Conservation (phyloP, 2,113 vertebrate genomes). For the Alosa alosa region DNA sequence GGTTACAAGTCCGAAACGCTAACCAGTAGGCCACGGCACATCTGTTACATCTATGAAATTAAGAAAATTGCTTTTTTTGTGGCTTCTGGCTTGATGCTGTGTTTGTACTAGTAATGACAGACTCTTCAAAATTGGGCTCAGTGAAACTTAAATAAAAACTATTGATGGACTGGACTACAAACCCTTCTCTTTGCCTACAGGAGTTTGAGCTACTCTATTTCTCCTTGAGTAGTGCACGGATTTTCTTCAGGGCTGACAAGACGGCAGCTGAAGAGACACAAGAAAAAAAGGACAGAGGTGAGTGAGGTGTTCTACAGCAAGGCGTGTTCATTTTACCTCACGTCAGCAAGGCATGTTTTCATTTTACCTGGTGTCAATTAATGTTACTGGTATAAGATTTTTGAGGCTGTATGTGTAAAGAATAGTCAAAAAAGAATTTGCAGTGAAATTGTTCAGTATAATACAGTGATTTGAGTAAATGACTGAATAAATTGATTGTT, state of each 20-base stretch:
- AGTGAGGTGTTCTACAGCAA: conserved; percentile 37
- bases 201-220: conserved; percentile 98
- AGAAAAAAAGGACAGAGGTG: conserved; percentile 93
- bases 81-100: neutral
- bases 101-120: neutral
- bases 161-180: neutral
- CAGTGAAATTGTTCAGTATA: neutral
- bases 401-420: neutral
- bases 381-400: neutral
- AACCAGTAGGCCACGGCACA: too few species aligned
- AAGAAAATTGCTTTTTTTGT: neutral
- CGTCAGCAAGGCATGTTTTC: neutral
- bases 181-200: conserved; percentile 64
- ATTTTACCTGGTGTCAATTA: neutral
- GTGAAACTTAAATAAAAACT: neutral
- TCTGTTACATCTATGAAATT: too few species aligned
- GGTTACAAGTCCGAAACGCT: too few species aligned
- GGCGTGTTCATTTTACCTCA: too few species aligned
- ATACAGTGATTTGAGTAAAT: neutral
- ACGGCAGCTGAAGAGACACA: conserved; percentile 95
- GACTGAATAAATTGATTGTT: conserved; percentile 10
- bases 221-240: conserved; percentile 94
- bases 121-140: neutral
- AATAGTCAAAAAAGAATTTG: neutral
- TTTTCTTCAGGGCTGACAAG: conserved; percentile 98